Conservation (phyloP, 92 coral and sea anemone species). For the Pocillopora meandrina region DNA sequence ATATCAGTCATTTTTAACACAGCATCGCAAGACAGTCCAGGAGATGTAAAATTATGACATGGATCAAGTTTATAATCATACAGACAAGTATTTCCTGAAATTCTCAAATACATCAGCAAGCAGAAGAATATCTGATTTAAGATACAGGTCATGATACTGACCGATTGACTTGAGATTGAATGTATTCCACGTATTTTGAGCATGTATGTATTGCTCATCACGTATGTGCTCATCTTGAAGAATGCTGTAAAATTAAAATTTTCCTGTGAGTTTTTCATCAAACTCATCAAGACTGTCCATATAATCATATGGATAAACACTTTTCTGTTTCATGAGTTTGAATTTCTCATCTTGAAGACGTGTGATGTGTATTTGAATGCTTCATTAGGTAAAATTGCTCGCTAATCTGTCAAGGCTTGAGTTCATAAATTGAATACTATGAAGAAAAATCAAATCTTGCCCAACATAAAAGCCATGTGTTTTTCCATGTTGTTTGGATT, state of each 20-base stretch:
- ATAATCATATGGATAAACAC: slow-evolving; percentile 28
- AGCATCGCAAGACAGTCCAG: no score
- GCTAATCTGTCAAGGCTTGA: slow-evolving; percentile 16
- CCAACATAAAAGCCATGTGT: slow-evolving; percentile 29
- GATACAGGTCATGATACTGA: not conserved
- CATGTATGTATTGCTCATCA: not conserved
- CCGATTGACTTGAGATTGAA: not conserved
- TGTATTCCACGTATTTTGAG: not conserved
- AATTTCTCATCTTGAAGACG: no score
- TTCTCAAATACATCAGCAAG: not conserved
- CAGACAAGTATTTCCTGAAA: not conserved
- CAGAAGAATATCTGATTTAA: not conserved
- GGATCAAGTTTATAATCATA: not conserved
- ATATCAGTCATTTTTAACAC: not conserved
- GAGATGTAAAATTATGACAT: no score
- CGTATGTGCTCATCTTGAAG: no score
- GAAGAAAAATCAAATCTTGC: slow-evolving; percentile 15
- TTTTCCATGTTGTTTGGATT: slow-evolving; percentile 20
- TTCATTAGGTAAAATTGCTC: slow-evolving; percentile 11
- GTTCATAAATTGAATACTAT: slow-evolving; percentile 24
- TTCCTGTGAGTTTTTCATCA: not conserved
- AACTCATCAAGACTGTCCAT: not conserved
- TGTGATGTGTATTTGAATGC: not conserved
- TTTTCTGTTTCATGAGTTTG: slow-evolving; percentile 9
- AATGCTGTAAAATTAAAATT: no score